Evolutionary conservation across 2,888 invertebrate species (phyloP), one percentile per base, ranked within the genome.

Genomic region (Netelia inedita): DNA sequence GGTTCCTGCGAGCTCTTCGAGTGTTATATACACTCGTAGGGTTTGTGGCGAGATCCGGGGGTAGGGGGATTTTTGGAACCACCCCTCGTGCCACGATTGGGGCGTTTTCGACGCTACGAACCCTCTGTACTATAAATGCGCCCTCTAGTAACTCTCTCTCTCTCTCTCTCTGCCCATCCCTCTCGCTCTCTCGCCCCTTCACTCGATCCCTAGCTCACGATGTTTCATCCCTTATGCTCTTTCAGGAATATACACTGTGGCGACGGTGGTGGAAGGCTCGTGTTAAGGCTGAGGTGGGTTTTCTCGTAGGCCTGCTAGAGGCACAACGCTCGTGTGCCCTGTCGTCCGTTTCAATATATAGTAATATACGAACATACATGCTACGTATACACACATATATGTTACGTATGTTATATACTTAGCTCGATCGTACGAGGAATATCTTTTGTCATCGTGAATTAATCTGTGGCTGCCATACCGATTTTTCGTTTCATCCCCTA

Each of bases 11-110:
- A 68, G 53, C 41, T 78, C 41, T 46, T 10, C 11, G 71, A 6
- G 16, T 75, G 69, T 85, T 85, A 74, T 85, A 82, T 50, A 57
- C 65, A 1, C 28, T 28, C 53, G 41, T 46, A 71, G 79, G 63
- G 73, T 81, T 71, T 10, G 65, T 66, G 66, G 23, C 68, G 35
- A 55, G 23, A 10, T 50, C 16, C 41, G 55, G 55, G 88, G 88
- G 66, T 53, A 9, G 23, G 72, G 50, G 65, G 76, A 80, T 87
- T 72, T 76, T 74, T 61, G 79, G 82, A 74, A 88, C 89, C 89
- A 89, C 91, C 91, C 87, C 88, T 88, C 75, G 63, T 41, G 68
- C 79, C 72, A 73, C 87, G 88, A 91, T 91, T 90, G 91, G 92
- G 87, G 88, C 90, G 89, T 88, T 88, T 79, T 87, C 85, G 76